These are phyloP conservation scores for Ichneumoninae sp. DNA, from an alignment of 2,888 invertebrate genomes.

Conservation along the genomic window DNA sequence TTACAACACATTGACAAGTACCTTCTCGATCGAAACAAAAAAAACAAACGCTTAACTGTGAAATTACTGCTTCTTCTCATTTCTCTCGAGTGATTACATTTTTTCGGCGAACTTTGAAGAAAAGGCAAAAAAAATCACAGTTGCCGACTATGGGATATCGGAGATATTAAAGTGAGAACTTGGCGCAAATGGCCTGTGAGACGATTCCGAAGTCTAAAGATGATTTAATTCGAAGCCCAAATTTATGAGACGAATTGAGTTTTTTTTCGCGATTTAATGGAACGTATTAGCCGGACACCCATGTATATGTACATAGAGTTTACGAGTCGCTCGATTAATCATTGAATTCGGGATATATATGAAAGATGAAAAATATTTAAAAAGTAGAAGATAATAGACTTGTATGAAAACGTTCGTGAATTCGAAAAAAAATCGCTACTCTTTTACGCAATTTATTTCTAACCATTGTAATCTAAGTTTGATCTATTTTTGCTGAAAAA, in stretches of 20 bases:
- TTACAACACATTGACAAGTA: not conserved
- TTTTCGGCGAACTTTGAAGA: conserved; percentile 36
- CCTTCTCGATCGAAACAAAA: not conserved
- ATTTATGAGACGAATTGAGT: conserved; percentile 3
- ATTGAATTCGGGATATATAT: not conserved
- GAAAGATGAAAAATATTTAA: not conserved
- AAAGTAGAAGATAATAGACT: conserved; percentile 4
- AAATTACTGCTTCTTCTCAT: conserved; percentile 6
- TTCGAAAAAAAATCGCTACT: conserved; percentile 62
- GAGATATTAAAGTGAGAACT: conserved; percentile 35
- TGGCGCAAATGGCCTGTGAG: conserved; percentile 11
- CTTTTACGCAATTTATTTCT: conserved; percentile 75
- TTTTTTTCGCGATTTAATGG: conserved; percentile 19
- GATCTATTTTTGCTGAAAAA: conserved; percentile 77
- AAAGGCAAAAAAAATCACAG: conserved; percentile 1
- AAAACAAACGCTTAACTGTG: not conserved
- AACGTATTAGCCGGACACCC: conserved; percentile 6
- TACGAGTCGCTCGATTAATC: conserved; percentile 8
- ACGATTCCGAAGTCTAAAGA: conserved; percentile 28
- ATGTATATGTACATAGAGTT: conserved; percentile 39
- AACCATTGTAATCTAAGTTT: conserved; percentile 75
- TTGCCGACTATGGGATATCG: not conserved
- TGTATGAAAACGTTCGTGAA: conserved; percentile 15
- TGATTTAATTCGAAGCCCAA: conserved; percentile 21
- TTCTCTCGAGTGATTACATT: conserved; percentile 39